These are phyloP conservation scores for Mastacembelus armatus DNA, from an alignment of 2,797 vertebrate genomes.

Conservation along the genomic window DNA sequence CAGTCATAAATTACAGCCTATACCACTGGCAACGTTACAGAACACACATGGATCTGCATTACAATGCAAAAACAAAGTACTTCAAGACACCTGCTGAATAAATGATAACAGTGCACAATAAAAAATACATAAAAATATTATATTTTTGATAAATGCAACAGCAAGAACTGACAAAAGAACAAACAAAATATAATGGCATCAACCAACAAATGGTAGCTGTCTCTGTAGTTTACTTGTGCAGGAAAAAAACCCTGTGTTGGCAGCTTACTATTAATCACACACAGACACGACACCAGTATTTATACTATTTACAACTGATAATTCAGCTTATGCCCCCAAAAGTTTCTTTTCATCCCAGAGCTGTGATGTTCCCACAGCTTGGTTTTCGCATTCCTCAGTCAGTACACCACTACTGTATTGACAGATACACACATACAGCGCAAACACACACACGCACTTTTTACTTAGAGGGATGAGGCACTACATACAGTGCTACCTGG, in stretches of 20 bases:
- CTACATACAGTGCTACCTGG: too few relatives aligned
- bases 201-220: slow-evolving; percentile 17
- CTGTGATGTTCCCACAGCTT: slow-evolving; percentile 20
- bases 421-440: slow-evolving; percentile 17
- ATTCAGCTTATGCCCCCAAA: slow-evolving; percentile 13
- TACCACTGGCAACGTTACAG: slow-evolving; percentile 71
- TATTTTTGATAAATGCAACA: slow-evolving; percentile 44
- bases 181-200: slow-evolving; percentile 40
- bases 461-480: slow-evolving; percentile 67
- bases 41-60: slow-evolving; percentile 54
- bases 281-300: slow-evolving; percentile 35
- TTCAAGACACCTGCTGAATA: slow-evolving; percentile 53
- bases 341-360: slow-evolving; percentile 19
- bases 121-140: slow-evolving; percentile 55
- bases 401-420: slow-evolving; percentile 38
- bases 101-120: slow-evolving; percentile 62
- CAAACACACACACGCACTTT: slow-evolving; percentile 37
- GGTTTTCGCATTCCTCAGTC: slow-evolving; percentile 40
- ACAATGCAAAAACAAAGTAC: slow-evolving; percentile 60
- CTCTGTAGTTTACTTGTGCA: slow-evolving; percentile 34
- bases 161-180: slow-evolving; percentile 42
- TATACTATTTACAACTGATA: slow-evolving; percentile 46
- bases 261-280: slow-evolving; percentile 31
- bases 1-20: slow-evolving; percentile 74
- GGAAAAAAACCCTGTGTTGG: slow-evolving; percentile 27